Evolutionary conservation across 2,797 vertebrate genomes (phyloP).

Genomic region (Hypotaenidia philippensis): DNA sequence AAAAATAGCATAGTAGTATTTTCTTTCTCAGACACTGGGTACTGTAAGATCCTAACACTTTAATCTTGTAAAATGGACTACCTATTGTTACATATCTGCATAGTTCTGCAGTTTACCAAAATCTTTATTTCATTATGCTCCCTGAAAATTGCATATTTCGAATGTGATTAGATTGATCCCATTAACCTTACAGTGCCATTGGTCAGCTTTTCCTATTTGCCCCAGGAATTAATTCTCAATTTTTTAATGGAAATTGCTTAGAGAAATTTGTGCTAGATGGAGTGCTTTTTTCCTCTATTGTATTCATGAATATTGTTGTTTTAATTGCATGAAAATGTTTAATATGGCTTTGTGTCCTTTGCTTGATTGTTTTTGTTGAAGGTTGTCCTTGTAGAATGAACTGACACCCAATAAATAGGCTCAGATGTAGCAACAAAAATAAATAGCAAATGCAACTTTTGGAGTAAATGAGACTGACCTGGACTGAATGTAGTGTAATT

Average conservation of each 20-base stretch:
- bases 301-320: slow-evolving; percentile 35
- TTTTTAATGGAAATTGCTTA: slow-evolving; percentile 29
- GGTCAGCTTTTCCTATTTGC: slow-evolving; percentile 49
- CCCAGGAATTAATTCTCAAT: slow-evolving; percentile 24
- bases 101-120: slow-evolving; percentile 1
- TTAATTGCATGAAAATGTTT: slow-evolving; percentile 26
- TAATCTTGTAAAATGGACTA: not conserved
- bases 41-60: not conserved
- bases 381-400: slow-evolving; percentile 20
- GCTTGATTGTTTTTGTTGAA: slow-evolving; percentile 16
- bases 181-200: slow-evolving; percentile 53
- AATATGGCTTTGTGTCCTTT: slow-evolving; percentile 5
- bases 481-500: not conserved
- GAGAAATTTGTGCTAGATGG: slow-evolving; percentile 32
- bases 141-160: slow-evolving; percentile 12
- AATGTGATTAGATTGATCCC: slow-evolving; percentile 29
- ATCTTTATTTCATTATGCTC: slow-evolving; percentile 15
- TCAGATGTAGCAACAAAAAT: not conserved
- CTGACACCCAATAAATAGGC: not conserved
- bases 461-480: not conserved
- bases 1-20: not conserved
- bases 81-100: not conserved
- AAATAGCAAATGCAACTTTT: not conserved
- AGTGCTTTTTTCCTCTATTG: not conserved
- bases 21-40: not conserved